Conservation (phyloP, 2,113 vertebrate genomes). For the Tenrec ecaudatus region DNA sequence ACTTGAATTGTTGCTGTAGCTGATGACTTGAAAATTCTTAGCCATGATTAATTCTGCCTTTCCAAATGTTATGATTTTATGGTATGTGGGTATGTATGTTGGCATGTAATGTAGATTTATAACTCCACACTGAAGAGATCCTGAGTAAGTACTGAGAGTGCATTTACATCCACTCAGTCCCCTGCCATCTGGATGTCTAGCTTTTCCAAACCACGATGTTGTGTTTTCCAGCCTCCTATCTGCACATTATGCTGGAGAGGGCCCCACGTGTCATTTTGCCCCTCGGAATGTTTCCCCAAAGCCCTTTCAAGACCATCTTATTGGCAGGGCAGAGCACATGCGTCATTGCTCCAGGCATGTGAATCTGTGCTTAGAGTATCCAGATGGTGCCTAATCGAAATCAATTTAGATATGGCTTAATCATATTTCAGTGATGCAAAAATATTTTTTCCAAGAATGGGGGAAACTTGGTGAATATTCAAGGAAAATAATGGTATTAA, state of each 20-base stretch:
- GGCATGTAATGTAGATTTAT: not conserved
- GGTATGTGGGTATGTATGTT: not conserved
- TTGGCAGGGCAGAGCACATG: not conserved
- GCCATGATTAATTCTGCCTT: not conserved
- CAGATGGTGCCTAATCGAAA: slow-evolving; percentile 22
- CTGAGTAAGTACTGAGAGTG: not conserved
- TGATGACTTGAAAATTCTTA: not conserved
- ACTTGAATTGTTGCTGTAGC: not conserved
- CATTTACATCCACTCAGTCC: not conserved
- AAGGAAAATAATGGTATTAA: not conserved
- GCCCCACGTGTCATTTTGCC: not conserved
- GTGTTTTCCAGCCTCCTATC: not conserved
- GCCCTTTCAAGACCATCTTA: not conserved
- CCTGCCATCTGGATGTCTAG: not conserved
- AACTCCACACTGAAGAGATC: not conserved
- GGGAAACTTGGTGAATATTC: not conserved
- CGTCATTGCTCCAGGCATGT: not conserved
- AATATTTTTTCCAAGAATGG: slow-evolving; percentile 44
- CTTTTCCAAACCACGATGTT: not conserved
- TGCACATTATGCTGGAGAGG: not conserved
- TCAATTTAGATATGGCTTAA: slow-evolving; percentile 46
- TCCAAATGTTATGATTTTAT: not conserved
- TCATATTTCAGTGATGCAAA: slow-evolving; percentile 29
- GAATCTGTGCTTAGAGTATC: slow-evolving; percentile 30
- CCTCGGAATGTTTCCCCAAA: slow-evolving; percentile 4